phyloP scores from a whole-genome alignment of 2,888 invertebrate species.

The Cosmia pyralina region DNA sequence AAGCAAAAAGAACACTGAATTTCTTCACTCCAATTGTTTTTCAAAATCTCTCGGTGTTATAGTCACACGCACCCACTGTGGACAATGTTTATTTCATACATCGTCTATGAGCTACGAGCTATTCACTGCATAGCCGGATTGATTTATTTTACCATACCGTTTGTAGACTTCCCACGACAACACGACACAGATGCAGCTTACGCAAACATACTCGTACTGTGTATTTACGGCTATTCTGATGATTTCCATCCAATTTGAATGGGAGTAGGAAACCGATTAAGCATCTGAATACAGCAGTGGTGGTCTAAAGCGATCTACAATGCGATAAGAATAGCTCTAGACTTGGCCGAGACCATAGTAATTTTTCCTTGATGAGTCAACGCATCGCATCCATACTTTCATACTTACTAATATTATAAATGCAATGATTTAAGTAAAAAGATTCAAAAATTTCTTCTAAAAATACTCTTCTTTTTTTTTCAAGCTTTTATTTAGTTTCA shows the following conservation, averaged over 20 bases:
- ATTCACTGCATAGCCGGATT: constrained; percentile 47
- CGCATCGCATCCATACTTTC: too few species aligned
- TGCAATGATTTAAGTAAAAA: too few species aligned
- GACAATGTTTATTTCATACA: constrained; percentile 57
- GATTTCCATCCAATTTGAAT: constrained; percentile 15
- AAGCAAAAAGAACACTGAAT: too few species aligned
- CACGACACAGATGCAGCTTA: constrained; percentile 16
- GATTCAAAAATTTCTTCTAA: too few species aligned
- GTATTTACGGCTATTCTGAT: constrained; percentile 2
- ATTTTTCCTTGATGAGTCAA: constrained; percentile 9
- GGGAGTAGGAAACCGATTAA: not conserved
- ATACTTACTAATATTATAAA: too few species aligned
- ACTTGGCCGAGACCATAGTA: not conserved
- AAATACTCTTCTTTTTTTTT: too few species aligned
- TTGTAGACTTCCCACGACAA: constrained; percentile 43
- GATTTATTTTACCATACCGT: constrained; percentile 50
- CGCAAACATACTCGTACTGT: not conserved
- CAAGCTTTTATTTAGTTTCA: too few species aligned
- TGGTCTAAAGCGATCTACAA: constrained; percentile 3
- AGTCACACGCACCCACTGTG: constrained; percentile 1
- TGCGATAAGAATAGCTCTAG: constrained; percentile 7
- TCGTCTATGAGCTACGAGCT: constrained; percentile 26
- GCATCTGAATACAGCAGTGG: not conserved
- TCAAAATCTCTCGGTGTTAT: constrained; percentile 39
- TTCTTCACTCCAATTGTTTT: too few species aligned